Percentiles rank a stretch among this genome's conserved stretches.
Conservation (phyloP, 2,888 invertebrate species). For the Eugnorisma glareosa region DNA sequence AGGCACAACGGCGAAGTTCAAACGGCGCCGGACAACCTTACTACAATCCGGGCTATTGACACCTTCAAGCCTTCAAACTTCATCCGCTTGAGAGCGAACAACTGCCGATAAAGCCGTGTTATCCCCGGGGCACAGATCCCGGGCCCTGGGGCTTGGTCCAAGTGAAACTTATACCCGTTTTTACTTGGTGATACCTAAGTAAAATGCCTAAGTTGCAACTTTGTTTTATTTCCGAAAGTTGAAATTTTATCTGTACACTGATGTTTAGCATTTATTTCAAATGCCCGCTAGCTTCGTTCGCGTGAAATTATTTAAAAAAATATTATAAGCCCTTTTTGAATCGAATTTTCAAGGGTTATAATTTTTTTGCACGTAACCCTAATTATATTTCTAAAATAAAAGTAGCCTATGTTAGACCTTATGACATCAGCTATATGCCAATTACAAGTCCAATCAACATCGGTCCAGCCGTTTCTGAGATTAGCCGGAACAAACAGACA, state of each 20-base stretch:
- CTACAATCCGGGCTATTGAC: conserved; percentile 32
- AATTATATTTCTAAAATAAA: too few relatives aligned
- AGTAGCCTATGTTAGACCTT: too few relatives aligned
- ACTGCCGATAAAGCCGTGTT: conserved; percentile 25
- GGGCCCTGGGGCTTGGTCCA: neutral
- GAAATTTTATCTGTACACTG: neutral
- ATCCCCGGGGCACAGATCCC: conserved; percentile 5
- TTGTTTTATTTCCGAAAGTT: neutral
- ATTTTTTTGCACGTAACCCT: too few relatives aligned
- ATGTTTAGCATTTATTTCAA: neutral
- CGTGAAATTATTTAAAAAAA: too few relatives aligned
- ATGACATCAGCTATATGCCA: too few relatives aligned
- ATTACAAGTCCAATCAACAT: too few relatives aligned
- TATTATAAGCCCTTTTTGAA: too few relatives aligned
- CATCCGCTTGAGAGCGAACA: conserved; percentile 11
- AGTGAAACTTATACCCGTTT: conserved; percentile 15
- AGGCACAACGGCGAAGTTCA: conserved; percentile 1
- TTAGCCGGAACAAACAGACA: too few relatives aligned
- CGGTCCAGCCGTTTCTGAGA: too few relatives aligned
- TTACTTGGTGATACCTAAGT: neutral
- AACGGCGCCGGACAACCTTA: conserved; percentile 15
- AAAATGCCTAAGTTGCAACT: neutral
- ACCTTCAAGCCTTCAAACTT: conserved; percentile 22
- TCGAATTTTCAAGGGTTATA: too few relatives aligned
- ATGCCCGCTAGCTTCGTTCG: too few relatives aligned